Conservation (phyloP, 1,140 invertebrate genomes). For the Penaeus chinensis region DNA sequence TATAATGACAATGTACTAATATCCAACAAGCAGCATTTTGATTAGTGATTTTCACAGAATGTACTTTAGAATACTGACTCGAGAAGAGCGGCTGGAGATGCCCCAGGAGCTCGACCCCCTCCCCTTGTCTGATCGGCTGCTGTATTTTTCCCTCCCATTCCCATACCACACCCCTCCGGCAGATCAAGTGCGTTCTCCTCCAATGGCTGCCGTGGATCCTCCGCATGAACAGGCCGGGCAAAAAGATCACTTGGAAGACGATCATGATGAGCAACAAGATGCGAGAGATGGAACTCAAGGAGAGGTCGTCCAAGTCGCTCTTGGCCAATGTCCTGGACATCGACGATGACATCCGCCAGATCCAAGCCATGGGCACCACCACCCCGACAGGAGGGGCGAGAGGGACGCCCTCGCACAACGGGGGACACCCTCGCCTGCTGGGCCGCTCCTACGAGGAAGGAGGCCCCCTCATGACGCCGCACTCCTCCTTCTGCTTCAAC, state of each 20-base stretch:
- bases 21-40: no score
- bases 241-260: slow-evolving; percentile 91
- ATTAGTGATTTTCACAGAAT: not conserved
- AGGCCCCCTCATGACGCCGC: slow-evolving; percentile 48
- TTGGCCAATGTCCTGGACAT: slow-evolving; percentile 92
- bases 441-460: slow-evolving; percentile 62
- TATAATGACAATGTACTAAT: no score
- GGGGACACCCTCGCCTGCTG: slow-evolving; percentile 59
- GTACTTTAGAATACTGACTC: not conserved
- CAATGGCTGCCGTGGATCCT: slow-evolving; percentile 97
- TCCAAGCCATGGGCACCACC: slow-evolving; percentile 55
- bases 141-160: not conserved
- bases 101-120: slow-evolving; percentile 12
- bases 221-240: slow-evolving; percentile 85
- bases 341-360: slow-evolving; percentile 84
- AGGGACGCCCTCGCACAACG: slow-evolving; percentile 59
- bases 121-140: not conserved
- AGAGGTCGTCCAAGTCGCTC: slow-evolving; percentile 91
- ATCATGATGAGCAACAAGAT: slow-evolving; percentile 88
- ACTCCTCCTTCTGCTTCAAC: slow-evolving; percentile 60
- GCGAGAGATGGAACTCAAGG: slow-evolving; percentile 91
- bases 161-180: slow-evolving; percentile 44
- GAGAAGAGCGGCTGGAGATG: not conserved
- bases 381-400: not conserved
- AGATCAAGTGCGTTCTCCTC: slow-evolving; percentile 93